Evolutionary conservation across 2,797 vertebrate genomes (phyloP), one percentile per base, ranked within the genome.

Genomic region (Cottoperca gobio): DNA sequence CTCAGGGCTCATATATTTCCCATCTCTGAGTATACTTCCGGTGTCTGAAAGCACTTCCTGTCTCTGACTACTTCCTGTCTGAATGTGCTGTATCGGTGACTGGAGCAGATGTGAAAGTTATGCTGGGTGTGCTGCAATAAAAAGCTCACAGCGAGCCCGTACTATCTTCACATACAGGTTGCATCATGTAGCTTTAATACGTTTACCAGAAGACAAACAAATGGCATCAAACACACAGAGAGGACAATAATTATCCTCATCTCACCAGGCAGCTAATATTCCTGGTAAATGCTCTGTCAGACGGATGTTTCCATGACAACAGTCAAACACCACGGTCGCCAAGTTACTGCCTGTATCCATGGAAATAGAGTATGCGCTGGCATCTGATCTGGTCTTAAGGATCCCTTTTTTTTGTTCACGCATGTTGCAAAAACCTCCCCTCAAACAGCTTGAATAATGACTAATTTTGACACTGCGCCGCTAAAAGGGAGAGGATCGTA

Each of bases 321-420:
- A 86, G 89, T 86, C 86, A 87, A 88, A 89, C 87, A 64, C 67
- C 31, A 48, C 12, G 62, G 90, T 91, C 91, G 88, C 89, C 81
- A 81, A 80, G 90, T 60, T 82, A 90, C 89, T 57, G 66, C 57
- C 37, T 17, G 89, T 88, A 86, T 87, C 88, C 83, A 91, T 72
- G 3, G 83, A 82, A 93, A 89, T 93, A 65, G 81, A 78, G 68
- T 88, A 48, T 67, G 58, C 46, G 9, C 46, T 76, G 52, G 69
- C 52, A 83, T 74, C 70, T 79, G 37, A 83, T 82, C 8, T 84
- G 83, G 55, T 89, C 84, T 70, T 79, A 86, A 46, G 49, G 62
- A 64, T 62, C 57, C 9, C 23, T 31, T 9, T 52, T 53, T 62
- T 62, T 13, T 60, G 52, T 70, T 73, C 73, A 64, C 43, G 76